Percentiles rank a stretch among this genome's conserved stretches.
These are phyloP conservation scores for Thaumetopoea pityocampa DNA, from an alignment of 1,140 invertebrate genomes.

Conservation along the genomic window DNA sequence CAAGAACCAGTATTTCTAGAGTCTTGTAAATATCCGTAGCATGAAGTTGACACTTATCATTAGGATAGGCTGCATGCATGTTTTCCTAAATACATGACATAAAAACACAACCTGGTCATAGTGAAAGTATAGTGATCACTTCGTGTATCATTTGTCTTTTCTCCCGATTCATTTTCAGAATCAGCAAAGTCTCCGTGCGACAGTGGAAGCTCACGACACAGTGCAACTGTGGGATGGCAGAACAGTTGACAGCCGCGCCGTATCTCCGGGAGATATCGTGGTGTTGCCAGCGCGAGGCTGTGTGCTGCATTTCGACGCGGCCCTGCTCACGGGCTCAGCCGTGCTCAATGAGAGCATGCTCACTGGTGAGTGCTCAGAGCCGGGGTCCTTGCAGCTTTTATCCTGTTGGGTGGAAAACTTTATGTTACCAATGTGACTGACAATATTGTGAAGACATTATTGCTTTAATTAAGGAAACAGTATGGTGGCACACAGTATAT, in stretches of 20 bases:
- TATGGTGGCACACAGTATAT: too few relatives aligned
- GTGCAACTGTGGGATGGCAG: constrained; percentile 72
- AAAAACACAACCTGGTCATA: too few relatives aligned
- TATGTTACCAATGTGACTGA: too few relatives aligned
- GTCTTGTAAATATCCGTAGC: too few relatives aligned
- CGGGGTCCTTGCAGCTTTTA: too few relatives aligned
- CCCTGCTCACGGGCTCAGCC: constrained; percentile 90
- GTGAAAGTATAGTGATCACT: neutral
- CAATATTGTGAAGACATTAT: too few relatives aligned
- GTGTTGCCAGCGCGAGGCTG: constrained; percentile 90
- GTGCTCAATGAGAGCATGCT: constrained; percentile 98
- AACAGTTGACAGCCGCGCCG: constrained; percentile 72
- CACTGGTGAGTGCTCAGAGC: constrained; percentile 85
- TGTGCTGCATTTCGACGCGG: constrained; percentile 93
- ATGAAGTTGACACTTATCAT: too few relatives aligned
- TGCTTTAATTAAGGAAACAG: too few relatives aligned
- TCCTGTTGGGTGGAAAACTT: too few relatives aligned
- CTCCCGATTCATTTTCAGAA: constrained; percentile 75
- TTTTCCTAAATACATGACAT: too few relatives aligned
- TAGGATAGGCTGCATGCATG: too few relatives aligned
- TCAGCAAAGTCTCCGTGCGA: constrained; percentile 82
- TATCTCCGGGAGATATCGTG: constrained; percentile 97
- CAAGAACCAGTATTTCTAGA: too few relatives aligned
- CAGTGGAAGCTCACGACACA: constrained; percentile 80
- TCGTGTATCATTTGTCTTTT: neutral